Evolutionary conservation across 2,888 invertebrate genomes (phyloP).

Genomic region (Temnothorax rugatulus): DNA sequence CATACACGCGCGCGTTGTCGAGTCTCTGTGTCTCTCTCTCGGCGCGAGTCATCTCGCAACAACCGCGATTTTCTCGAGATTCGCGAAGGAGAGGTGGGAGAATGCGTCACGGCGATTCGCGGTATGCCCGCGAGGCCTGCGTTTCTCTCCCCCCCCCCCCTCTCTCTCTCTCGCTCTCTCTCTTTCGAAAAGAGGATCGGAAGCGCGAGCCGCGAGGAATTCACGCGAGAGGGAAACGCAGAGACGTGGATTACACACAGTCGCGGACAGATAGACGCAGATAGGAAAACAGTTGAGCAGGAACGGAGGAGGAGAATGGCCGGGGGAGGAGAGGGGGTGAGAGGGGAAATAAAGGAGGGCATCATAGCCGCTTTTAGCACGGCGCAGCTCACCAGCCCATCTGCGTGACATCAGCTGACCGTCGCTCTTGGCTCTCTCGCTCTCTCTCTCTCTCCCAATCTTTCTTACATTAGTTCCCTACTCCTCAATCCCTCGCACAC

Average conservation of each 20-base stretch:
- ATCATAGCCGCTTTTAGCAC: conserved; percentile 76
- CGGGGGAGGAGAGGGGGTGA: conserved; percentile 18
- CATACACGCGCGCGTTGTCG: not conserved
- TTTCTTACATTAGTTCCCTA: not conserved
- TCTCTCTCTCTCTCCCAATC: conserved; percentile 42
- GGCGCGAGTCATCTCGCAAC: conserved; percentile 20
- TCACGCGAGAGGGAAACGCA: conserved; percentile 37
- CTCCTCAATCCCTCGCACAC: not conserved
- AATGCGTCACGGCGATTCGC: conserved; percentile 50
- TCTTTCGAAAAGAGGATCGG: not conserved
- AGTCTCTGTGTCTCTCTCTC: not conserved
- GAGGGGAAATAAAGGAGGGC: conserved; percentile 61
- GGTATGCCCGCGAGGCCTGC: not conserved
- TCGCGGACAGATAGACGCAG: conserved; percentile 31
- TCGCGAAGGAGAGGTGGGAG: not conserved
- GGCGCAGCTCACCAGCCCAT: conserved; percentile 67
- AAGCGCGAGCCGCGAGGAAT: conserved; percentile 21
- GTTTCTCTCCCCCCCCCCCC: not conserved
- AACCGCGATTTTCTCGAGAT: conserved; percentile 31
- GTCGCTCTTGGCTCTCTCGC: conserved; percentile 60
- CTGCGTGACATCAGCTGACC: conserved; percentile 74
- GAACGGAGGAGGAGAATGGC: not conserved
- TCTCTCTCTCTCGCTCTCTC: not conserved
- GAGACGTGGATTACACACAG: not conserved
- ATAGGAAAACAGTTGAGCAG: conserved; percentile 36